These are phyloP conservation scores for Saccostrea echinata DNA, from an alignment of 1,140 invertebrate species.

Conservation along the genomic window DNA sequence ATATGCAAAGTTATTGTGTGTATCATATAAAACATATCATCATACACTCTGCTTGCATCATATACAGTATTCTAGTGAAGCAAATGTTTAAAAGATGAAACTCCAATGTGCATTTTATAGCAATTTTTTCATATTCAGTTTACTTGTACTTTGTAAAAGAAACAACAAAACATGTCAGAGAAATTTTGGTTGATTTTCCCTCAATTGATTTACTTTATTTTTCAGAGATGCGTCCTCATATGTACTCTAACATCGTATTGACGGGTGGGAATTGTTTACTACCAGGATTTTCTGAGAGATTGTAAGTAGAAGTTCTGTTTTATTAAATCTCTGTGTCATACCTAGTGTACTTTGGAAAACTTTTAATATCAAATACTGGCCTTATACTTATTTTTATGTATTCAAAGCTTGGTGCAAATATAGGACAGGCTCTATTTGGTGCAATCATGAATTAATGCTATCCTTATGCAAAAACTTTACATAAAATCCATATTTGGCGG, in stretches of 20 bases:
- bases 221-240: constrained; percentile 87
- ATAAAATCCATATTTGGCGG: neutral
- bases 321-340: too few species aligned
- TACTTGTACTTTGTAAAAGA: constrained; percentile 21
- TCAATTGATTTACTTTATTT: neutral
- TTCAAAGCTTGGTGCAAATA: too few species aligned
- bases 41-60: too few species aligned
- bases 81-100: neutral
- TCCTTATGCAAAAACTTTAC: neutral
- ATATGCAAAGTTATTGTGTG: too few species aligned
- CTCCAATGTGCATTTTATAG: neutral
- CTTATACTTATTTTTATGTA: too few species aligned
- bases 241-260: constrained; percentile 93
- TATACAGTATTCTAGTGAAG: too few species aligned
- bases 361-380: too few species aligned
- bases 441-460: neutral
- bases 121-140: neutral
- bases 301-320: constrained; percentile 79
- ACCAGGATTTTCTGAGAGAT: constrained; percentile 90
- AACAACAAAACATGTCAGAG: neutral
- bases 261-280: constrained; percentile 91
- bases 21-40: too few species aligned
- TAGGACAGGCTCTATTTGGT: neutral
- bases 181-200: neutral
- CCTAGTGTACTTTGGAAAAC: too few species aligned